These are phyloP conservation scores for Eretmochelys imbricata DNA, from an alignment of 2,113 vertebrate species.

Conservation along the genomic window DNA sequence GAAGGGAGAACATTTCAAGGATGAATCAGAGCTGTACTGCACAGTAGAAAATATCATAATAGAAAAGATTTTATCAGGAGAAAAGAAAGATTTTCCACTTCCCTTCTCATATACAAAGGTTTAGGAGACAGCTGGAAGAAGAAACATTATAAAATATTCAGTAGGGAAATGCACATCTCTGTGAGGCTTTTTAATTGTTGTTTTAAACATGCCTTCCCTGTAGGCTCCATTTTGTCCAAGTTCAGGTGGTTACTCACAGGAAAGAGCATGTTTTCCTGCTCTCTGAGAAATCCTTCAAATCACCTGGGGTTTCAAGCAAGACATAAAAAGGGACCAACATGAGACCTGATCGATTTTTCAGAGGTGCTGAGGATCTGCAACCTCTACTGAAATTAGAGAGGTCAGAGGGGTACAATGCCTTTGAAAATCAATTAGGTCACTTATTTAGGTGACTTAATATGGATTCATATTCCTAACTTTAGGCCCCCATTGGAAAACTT, in stretches of 20 bases:
- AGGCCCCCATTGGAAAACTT: slow-evolving; percentile 10
- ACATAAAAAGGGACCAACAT: not conserved
- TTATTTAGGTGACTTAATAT: not conserved
- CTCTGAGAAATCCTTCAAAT: not conserved
- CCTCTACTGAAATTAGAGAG: not conserved
- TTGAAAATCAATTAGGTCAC: not conserved
- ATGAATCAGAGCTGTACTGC: not conserved
- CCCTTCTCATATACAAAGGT: not conserved
- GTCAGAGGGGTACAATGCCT: not conserved
- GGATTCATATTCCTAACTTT: not conserved
- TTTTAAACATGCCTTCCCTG: not conserved
- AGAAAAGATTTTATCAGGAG: not conserved
- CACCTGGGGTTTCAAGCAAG: not conserved
- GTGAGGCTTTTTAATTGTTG: not conserved
- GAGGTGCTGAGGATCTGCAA: not conserved
- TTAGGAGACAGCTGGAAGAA: not conserved
- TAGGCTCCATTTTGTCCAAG: not conserved
- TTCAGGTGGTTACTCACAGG: not conserved
- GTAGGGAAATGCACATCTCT: not conserved
- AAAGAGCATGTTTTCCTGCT: not conserved
- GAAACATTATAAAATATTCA: not conserved
- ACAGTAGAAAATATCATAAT: not conserved
- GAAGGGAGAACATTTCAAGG: not conserved
- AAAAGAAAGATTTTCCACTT: not conserved
- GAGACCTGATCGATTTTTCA: not conserved